A percentile compares a stretch with the other conserved stretches of the same genome.
These are phyloP conservation scores for Scyliorhinus canicula DNA, from an alignment of 2,797 vertebrate species.

Conservation along the genomic window DNA sequence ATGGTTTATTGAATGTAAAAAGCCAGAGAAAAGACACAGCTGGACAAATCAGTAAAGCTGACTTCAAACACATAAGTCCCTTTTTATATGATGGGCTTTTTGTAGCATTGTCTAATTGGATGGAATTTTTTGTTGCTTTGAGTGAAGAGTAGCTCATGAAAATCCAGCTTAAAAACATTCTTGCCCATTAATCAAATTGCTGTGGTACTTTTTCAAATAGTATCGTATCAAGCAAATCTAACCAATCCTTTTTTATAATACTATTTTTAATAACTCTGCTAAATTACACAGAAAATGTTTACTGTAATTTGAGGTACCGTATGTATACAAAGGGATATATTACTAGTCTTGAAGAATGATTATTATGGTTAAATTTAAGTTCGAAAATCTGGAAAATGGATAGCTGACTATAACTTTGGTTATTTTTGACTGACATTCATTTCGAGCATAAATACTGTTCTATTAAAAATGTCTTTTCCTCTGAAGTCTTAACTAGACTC, in stretches of 20 bases:
- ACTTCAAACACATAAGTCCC: slow-evolving; percentile 30
- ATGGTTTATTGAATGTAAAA: slow-evolving; percentile 21
- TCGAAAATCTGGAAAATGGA: not conserved
- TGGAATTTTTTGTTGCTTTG: slow-evolving; percentile 31
- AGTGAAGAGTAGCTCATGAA: slow-evolving; percentile 20
- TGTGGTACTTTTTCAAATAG: not conserved
- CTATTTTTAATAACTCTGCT: not conserved
- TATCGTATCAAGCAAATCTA: not conserved
- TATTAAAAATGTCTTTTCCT: not conserved
- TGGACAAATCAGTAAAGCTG: slow-evolving; percentile 32
- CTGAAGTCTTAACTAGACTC: not conserved
- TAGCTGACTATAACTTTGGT: not conserved
- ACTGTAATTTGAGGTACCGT: not conserved
- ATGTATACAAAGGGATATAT: not conserved
- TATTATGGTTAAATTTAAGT: not conserved
- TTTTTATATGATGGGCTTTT: slow-evolving; percentile 18
- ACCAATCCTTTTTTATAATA: not conserved
- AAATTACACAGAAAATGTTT: not conserved
- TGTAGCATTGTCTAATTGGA: slow-evolving; percentile 14
- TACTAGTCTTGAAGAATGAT: not conserved
- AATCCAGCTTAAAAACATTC: slow-evolving; percentile 17
- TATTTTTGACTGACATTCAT: not conserved
- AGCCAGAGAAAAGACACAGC: not conserved
- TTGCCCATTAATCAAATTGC: slow-evolving; percentile 24
- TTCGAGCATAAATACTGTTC: too few relatives aligned